Evolutionary conservation across 2,113 vertebrate genomes (phyloP).

Genomic region (Syngnathoides biaculeatus): DNA sequence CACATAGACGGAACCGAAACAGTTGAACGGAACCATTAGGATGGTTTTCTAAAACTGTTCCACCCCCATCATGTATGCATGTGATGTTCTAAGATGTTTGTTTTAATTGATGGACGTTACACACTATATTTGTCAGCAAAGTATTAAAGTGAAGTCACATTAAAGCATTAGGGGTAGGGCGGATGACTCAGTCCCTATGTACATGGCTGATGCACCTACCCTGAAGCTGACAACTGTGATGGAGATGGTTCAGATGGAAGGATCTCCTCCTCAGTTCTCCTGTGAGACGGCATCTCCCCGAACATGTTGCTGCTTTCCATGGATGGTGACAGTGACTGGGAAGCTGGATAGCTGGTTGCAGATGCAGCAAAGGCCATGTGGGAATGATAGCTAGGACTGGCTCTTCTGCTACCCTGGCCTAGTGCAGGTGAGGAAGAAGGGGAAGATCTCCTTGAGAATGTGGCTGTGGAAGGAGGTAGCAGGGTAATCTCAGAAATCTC

Average conservation of each 20-base stretch:
- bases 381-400: constrained; percentile 77
- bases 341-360: constrained; percentile 82
- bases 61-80: background rate
- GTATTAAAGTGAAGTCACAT: constrained; percentile 53
- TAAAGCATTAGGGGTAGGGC: constrained; percentile 59
- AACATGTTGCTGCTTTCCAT: constrained; percentile 87
- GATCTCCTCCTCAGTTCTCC: constrained; percentile 87
- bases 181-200: constrained; percentile 59
- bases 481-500: constrained; percentile 95
- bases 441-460: constrained; percentile 93
- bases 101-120: constrained; percentile 22
- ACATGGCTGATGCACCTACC: constrained; percentile 83
- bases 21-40: too few species aligned
- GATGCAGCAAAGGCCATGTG: constrained; percentile 85
- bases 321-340: constrained; percentile 82
- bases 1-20: too few species aligned
- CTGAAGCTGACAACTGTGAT: constrained; percentile 90
- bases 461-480: constrained; percentile 88
- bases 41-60: too few species aligned
- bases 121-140: constrained; percentile 40
- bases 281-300: constrained; percentile 85
- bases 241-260: constrained; percentile 89
- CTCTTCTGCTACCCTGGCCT: constrained; percentile 84
- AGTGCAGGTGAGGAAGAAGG: constrained; percentile 90
- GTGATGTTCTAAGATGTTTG: constrained; percentile 10